Evolutionary conservation across 2,888 invertebrate species (phyloP), one percentile per base, ranked within the genome.

Genomic region (Tetropium fuscum): DNA sequence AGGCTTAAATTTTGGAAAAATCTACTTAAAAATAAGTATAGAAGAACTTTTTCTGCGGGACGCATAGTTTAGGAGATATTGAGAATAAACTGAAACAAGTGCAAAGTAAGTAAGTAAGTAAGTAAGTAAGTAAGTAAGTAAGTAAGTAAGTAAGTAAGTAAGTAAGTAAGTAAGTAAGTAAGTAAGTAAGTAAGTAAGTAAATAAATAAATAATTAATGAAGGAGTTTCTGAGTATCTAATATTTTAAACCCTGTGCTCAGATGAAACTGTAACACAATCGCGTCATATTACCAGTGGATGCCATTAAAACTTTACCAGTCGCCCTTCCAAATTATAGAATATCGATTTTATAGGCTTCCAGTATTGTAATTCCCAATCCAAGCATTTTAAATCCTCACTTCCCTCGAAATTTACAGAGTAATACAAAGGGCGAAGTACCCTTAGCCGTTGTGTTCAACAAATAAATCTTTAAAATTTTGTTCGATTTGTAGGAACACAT

Each of bases 331-430:
- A 54, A 54, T 54, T 54, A 54, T 54, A 54, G 44, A 54, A 54
- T 54, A 54, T 54, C 54, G 54, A 54, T 54, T 54, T 54, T 54
- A 54, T 54, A 54, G 54, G 34, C 44, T 38, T 25, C 44, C 54
- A 54, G 44, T 54, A 54, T 54, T 43, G 44, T 44, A 45, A 43
- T 27, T 45, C 54, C 36, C 44, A 38, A 54, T 45, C 22, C 54
- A 19, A 13, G 36, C 54, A 44, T 54, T 54, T 54, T 54, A 54
- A 54, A 54, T 54, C 54, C 54, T 44, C 54, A 36, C 54, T 44
- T 54, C 44, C 44, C 44, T 38, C 16, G 44, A 44, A 44, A 34
- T 54, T 44, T 32, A 38, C 40, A 54, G 43, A 54, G 44, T 54
- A 53, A 43, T 43, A 54, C 54, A 45, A 54, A 54, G 54, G 54